Evolutionary conservation across 1,140 invertebrate species (phyloP).

Genomic region (Drosophila trapezifrons): DNA sequence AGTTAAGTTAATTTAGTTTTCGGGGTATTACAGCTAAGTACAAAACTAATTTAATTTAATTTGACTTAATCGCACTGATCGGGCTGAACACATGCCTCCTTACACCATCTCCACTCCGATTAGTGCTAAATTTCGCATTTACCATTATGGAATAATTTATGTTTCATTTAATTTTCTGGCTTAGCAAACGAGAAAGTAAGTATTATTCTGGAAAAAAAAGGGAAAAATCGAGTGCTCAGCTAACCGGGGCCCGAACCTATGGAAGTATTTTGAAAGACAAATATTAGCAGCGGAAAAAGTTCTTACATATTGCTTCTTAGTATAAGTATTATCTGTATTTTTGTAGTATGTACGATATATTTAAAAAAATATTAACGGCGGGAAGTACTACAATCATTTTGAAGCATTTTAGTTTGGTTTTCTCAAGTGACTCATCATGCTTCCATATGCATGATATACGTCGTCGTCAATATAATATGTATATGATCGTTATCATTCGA

Average conservation of each 20-base stretch:
- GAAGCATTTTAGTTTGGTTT: constrained; percentile 70
- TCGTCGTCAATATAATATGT: constrained; percentile 40
- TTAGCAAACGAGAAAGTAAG: constrained; percentile 21
- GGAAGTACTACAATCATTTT: constrained; percentile 80
- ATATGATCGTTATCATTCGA: constrained; percentile 69
- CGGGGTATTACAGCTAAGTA: constrained; percentile 44
- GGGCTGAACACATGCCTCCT: constrained; percentile 33
- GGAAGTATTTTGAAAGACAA: constrained; percentile 72
- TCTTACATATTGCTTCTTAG: constrained; percentile 40
- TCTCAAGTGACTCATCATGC: constrained; percentile 25
- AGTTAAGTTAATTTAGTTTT: constrained; percentile 38
- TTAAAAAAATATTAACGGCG: constrained; percentile 80
- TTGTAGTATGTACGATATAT: constrained; percentile 57
- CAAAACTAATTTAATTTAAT: constrained; percentile 60
- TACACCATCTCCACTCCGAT: background rate
- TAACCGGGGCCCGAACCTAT: constrained; percentile 48
- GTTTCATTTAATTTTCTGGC: constrained; percentile 20
- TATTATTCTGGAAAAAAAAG: constrained; percentile 17
- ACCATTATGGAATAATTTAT: constrained; percentile 5
- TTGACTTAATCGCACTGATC: constrained; percentile 48
- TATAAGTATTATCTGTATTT: constrained; percentile 48
- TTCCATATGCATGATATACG: constrained; percentile 2
- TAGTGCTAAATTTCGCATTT: constrained; percentile 6
- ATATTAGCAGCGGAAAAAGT: constrained; percentile 60
- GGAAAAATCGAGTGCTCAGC: constrained; percentile 13